Percentiles rank a stretch among this genome's conserved stretches.
These are phyloP conservation scores for Diadromus collaris DNA, from an alignment of 2,888 invertebrate species.

Conservation along the genomic window DNA sequence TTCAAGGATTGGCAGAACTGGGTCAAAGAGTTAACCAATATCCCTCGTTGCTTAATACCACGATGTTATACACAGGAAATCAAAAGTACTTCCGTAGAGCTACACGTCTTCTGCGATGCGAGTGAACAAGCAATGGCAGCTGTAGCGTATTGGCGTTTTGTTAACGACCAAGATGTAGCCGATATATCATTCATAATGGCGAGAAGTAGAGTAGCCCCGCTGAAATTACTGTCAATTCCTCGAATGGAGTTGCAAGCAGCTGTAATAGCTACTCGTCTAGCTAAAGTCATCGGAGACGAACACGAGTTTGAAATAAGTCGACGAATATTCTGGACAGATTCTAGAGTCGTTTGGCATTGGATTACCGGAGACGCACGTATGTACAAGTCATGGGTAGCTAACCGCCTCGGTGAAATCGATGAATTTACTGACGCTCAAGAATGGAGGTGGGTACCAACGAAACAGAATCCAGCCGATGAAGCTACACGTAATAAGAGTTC, in stretches of 20 bases:
- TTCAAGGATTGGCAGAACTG: slow-evolving; percentile 57
- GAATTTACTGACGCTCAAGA: slow-evolving; percentile 8
- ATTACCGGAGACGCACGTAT: slow-evolving; percentile 30
- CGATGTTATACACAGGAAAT: too few relatives aligned
- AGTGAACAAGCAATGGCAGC: slow-evolving; percentile 64
- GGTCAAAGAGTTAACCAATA: slow-evolving; percentile 51
- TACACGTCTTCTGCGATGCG: slow-evolving; percentile 69
- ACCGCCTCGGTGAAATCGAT: slow-evolving; percentile 31
- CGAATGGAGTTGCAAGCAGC: slow-evolving; percentile 58
- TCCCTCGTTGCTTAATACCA: slow-evolving; percentile 43
- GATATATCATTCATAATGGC: too few relatives aligned
- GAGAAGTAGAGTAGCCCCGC: too few relatives aligned
- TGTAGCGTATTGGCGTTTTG: too few relatives aligned
- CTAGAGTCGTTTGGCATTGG: slow-evolving; percentile 27
- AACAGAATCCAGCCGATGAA: slow-evolving; percentile 38
- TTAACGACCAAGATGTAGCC: too few relatives aligned
- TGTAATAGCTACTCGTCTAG: slow-evolving; percentile 33
- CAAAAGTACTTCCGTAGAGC: too few relatives aligned
- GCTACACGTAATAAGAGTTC: neutral
- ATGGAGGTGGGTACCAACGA: slow-evolving; percentile 34
- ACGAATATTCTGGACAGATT: slow-evolving; percentile 33
- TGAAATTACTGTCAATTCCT: too few relatives aligned
- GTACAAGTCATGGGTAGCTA: slow-evolving; percentile 19
- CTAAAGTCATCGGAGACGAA: slow-evolving; percentile 14
- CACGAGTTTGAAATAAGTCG: neutral